Base-by-base conservation (phyloP, 2,888 invertebrate species). In the Sarcophaga rosellei region DNA sequence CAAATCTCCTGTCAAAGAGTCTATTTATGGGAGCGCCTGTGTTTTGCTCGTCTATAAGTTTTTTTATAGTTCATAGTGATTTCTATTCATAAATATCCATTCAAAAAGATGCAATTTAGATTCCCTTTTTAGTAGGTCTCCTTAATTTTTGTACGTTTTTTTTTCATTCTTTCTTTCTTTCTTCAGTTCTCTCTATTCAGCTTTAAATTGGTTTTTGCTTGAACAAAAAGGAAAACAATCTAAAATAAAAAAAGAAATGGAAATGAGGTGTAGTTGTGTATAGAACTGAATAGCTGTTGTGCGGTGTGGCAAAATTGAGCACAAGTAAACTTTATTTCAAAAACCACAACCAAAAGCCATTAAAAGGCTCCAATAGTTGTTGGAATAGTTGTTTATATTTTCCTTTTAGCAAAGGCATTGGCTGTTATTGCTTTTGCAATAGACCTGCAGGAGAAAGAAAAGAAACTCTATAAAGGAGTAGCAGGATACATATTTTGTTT, bases 81-180 rank as follows among this genome's bases (percentile, higher is more conserved):
- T 70, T 69, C 81, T 78, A 78, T 86, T 86, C 86, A 86, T 86
- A 84, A 86, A 70, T 78, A 75, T 86, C 63, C 62, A 84, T 84
- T 81, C 75, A 86, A 86, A 84, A 75, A 86, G 81, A 84, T 86
- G 75, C 86, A 86, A 86, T 86, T 86, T 86, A 86, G 84, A 81
- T 86, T 20, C 66, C 66, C 70, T 35, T 81, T 81, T 86, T 73
- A 47, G 20, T 44, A 73, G 47, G 69, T 81, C 53, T 53, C 53
- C 53, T 53, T 53, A 35, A 35, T 35, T 35, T 81, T 62, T 81
- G 35, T 76, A 11, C 66, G 17, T 66, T 65, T 57, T 21, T 61
- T 61, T 61, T 6, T n/a, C n/a, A n/a, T n/a, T 61, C 62, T 61
- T 6, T 17, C 61, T 8, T 3, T 17, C 53, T 53, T 35, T 35